These are phyloP conservation scores for Mesochorus sp. DNA, from an alignment of 2,888 invertebrate species.

Conservation along the genomic window DNA sequence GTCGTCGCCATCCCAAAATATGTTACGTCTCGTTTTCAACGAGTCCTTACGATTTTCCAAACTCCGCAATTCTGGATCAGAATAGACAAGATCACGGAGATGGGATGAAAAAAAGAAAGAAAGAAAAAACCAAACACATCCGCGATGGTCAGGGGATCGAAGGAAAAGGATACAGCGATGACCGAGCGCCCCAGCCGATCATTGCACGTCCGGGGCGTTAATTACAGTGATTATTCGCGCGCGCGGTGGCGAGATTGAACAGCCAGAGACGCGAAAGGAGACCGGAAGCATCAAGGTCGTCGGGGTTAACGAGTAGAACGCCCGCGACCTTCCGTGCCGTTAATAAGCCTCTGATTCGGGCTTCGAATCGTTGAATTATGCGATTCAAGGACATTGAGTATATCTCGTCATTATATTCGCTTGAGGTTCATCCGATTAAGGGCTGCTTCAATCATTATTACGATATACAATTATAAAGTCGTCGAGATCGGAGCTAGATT, in stretches of 20 bases:
- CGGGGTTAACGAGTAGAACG: slow-evolving; percentile 58
- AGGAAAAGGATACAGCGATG: slow-evolving; percentile 7
- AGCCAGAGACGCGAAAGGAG: slow-evolving; percentile 24
- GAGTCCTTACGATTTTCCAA: no score
- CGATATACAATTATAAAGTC: no score
- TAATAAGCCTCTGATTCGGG: slow-evolving; percentile 40
- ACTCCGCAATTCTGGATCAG: no score
- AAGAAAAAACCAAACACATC: no score
- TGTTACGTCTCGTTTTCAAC: no score
- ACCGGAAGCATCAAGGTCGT: slow-evolving; percentile 54
- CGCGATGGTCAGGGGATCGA: neutral
- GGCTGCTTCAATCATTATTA: no score
- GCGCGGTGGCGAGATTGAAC: slow-evolving; percentile 32
- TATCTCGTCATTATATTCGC: neutral
- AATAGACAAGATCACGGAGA: neutral
- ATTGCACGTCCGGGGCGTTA: slow-evolving; percentile 58
- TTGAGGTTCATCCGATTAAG: neutral
- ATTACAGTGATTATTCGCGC: slow-evolving; percentile 55
- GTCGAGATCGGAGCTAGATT: no score
- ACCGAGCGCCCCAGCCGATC: slow-evolving; percentile 38
- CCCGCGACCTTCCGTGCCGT: slow-evolving; percentile 35
- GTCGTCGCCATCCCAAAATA: no score
- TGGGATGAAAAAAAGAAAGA: no score
- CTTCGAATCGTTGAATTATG: slow-evolving; percentile 25
- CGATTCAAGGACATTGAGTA: slow-evolving; percentile 34